Percentiles rank a stretch among this genome's conserved stretches.
phyloP scores from a whole-genome alignment of 2,797 vertebrate genomes.

The Pristis pectinata region DNA sequence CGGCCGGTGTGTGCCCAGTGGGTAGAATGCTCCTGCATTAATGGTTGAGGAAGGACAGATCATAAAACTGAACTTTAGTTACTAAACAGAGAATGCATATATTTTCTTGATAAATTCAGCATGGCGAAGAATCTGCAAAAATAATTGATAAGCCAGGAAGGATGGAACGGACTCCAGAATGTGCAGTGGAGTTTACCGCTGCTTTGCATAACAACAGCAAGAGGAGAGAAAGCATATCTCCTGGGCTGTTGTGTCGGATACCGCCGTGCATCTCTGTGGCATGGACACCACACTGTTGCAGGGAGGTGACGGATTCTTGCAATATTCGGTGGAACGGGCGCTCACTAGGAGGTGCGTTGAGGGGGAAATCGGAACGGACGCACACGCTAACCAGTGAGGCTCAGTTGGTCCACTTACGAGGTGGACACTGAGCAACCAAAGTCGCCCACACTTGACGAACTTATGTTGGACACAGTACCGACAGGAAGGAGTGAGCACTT shows the following conservation, averaged over 20 bases:
- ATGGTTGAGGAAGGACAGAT: not conserved
- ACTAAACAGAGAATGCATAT: not conserved
- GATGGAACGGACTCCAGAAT: not conserved
- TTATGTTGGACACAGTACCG: no score
- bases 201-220: not conserved
- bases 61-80: not conserved
- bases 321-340: not conserved
- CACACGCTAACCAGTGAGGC: no score
- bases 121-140: not conserved
- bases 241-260: not conserved
- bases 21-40: no score
- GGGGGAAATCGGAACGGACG: no score
- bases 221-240: no score
- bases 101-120: not conserved
- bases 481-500: no score
- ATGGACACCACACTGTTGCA: not conserved
- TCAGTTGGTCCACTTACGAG: no score
- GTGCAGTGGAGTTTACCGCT: not conserved
- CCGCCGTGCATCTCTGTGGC: not conserved
- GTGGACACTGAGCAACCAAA: no score
- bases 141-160: not conserved
- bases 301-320: not conserved
- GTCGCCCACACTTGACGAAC: no score
- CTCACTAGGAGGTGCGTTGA: not conserved
- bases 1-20: no score